Evolutionary conservation across 2,797 vertebrate genomes (phyloP), one percentile per base, ranked within the genome.

Genomic region (Peromyscus melanophrys): DNA sequence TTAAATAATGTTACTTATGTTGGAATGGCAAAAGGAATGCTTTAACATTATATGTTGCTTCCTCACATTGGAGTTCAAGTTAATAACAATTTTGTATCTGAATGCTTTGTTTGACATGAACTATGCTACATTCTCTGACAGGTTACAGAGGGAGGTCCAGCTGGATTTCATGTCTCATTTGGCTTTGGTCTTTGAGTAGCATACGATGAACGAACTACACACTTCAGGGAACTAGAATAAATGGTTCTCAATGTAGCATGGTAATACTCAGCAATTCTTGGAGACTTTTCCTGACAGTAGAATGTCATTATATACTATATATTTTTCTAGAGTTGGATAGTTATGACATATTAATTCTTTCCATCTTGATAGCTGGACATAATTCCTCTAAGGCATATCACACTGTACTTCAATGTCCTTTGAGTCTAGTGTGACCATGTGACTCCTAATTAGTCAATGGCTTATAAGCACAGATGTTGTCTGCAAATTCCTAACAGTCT

Each of bases 61-160:
- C 89, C 52, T 25, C 46, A 59, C 17, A 73, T 76, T 86, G 84
- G 76, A 67, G 52, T 82, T 97, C 84, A 97, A 71, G 11, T 71
- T 83, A 95, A 88, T 59, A 78, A 71, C 25, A 92, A 87, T 43
- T 92, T 94, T 96, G 40, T 31, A 27, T 23, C 89, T 95, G 88
- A 97, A 90, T 40, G 49, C 21, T 96, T 96, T 96, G 93, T 95
- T 98, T 98, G 86, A 98, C 76, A 78, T 95, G 95, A 98, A 96
- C 92, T 89, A 96, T 14, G 13, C 52, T 69, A 25, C 17, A 31
- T 37, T 92, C 1, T 96, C 65, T 85, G 80, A 81, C 59, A 73
- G 94, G 96, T 84, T 61, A 25, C 94, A 97, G 19, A 43, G 27
- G 17, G 23, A 37, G 27, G 16, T 90, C 93, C 97, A 98, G 92